Evolutionary conservation across 2,113 vertebrate genomes (phyloP), one percentile per base, ranked within the genome.

Genomic region (Macrotis lagotis): DNA sequence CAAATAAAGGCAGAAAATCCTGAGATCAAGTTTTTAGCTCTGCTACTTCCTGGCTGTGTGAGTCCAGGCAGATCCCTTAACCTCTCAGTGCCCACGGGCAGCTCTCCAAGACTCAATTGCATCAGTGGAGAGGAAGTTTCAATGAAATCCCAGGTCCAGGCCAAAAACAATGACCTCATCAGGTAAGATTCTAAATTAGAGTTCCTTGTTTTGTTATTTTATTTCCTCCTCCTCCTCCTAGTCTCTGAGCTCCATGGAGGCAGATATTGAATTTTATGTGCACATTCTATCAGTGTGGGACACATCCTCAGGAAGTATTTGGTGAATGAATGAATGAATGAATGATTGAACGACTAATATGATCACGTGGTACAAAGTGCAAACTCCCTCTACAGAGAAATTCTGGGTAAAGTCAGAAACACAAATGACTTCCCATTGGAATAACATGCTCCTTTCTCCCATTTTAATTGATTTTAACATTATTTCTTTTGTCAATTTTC

Each of bases 401-500:
- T 7, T 83, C 59, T 90, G 92, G 55, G 49, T 37, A 26, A 31
- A 91, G 16, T n/a, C 91, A 93, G 48, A 7, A 89, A 26, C 88
- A 96, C 22, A 74, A 90, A 48, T 6, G 1, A 31, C 91, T 89
- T 93, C 83, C 11, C 24, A 37, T 88, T 96, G 22, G 89, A 31
- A 48, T 53, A 51, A 51, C 47, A 91, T 53, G 74, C 48, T 90
- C 89, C 88, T 11, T 49, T 91, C 53, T 59, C 94, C 88, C 10
- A 16, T 93, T 89, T 24, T 25, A 44, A 55, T 93, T 59, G 8
- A 50, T 93, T 53, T 88, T 90, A 92, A 59, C 49, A 66, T 50
- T 52, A 59, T 91, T 51, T 22, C 88, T 95, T 96, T 91, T 92
- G 91, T 91, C 90, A 50, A 90, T n/a, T 94, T 47, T 95, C 88